phyloP scores from a whole-genome alignment of 2,113 vertebrate genomes.

The Hassar affinis region DNA sequence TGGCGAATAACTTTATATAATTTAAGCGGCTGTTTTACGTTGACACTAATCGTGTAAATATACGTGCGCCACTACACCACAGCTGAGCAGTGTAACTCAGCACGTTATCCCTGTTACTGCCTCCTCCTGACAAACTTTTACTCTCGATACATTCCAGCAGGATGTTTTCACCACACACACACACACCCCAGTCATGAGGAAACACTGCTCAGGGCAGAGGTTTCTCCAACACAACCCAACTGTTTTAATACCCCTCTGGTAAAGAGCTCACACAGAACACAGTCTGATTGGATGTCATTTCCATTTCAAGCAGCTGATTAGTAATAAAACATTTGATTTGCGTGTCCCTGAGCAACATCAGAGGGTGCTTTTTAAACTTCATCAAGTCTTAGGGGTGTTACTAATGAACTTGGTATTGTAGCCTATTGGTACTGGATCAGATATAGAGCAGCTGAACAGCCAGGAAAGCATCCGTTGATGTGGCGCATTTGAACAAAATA shows the following conservation, averaged over 20 bases:
- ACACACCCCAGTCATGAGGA: not conserved
- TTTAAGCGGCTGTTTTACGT: constrained; percentile 3
- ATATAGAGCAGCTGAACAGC: not conserved
- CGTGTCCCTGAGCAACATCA: not conserved
- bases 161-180: constrained; percentile 64
- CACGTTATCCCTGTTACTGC: constrained; percentile 56
- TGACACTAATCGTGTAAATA: constrained; percentile 3
- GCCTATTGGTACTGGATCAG: not conserved
- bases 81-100: not conserved
- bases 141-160: constrained; percentile 74
- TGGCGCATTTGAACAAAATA: not conserved
- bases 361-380: not conserved
- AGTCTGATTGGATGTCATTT: not conserved
- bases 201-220: not conserved
- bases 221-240: constrained; percentile 29
- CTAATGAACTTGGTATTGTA: no score
- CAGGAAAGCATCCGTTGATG: not conserved
- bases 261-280: not conserved
- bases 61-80: constrained; percentile 18
- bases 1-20: not conserved
- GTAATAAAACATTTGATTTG: not conserved
- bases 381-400: no score
- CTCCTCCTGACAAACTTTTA: constrained; percentile 63
- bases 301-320: not conserved
- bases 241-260: not conserved